A percentile compares a stretch with the other conserved stretches of the same genome.
Evolutionary conservation across 1,140 invertebrate genomes (phyloP).

Genomic region (Heliothis virescens): DNA sequence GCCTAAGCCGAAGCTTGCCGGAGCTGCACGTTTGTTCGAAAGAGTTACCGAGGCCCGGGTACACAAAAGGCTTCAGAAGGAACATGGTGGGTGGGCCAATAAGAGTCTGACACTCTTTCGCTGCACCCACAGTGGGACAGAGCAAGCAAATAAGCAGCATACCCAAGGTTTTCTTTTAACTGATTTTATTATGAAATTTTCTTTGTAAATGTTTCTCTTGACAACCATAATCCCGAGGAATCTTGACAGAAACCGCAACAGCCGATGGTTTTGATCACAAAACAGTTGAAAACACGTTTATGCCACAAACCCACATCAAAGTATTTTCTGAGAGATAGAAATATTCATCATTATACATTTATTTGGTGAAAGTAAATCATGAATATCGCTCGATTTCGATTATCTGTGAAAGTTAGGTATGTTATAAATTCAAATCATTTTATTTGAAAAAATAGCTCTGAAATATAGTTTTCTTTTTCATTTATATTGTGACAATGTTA

Average conservation of each 20-base stretch:
- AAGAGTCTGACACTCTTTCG: too few relatives aligned
- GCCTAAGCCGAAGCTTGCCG: too few relatives aligned
- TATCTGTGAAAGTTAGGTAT: conserved; percentile 12
- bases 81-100: too few relatives aligned
- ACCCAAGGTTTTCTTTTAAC: not conserved
- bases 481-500: too few relatives aligned
- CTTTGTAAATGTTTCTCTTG: not conserved
- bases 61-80: too few relatives aligned
- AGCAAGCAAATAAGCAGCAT: too few relatives aligned
- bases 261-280: conserved; percentile 19
- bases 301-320: conserved; percentile 34
- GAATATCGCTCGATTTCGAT: conserved; percentile 10
- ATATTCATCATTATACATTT: too few relatives aligned
- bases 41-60: too few relatives aligned
- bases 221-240: conserved; percentile 9
- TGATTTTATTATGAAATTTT: not conserved
- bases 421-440: not conserved
- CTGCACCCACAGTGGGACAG: too few relatives aligned
- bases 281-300: conserved; percentile 34
- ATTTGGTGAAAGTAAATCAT: conserved; percentile 40
- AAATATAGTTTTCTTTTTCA: too few relatives aligned
- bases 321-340: not conserved
- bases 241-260: conserved; percentile 16
- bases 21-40: too few relatives aligned
- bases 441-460: not conserved